These are phyloP conservation scores for Drosophila melanocephala DNA, from an alignment of 2,888 invertebrate genomes.

Conservation along the genomic window DNA sequence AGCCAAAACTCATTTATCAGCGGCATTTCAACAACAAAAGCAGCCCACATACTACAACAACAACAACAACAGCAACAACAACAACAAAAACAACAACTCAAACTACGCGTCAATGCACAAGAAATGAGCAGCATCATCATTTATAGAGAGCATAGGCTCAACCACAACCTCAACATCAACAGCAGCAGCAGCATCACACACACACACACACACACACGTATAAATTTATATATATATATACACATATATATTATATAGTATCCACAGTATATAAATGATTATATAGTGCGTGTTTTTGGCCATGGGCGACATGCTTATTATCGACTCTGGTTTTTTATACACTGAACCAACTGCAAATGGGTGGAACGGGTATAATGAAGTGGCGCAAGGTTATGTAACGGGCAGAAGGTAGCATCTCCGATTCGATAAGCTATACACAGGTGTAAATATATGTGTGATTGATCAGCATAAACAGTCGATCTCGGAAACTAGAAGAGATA, in stretches of 20 bases:
- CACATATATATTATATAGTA: slow-evolving; percentile 2
- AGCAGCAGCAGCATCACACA: neutral
- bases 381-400: neutral
- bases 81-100: slow-evolving; percentile 27
- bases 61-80: slow-evolving; percentile 17
- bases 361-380: neutral
- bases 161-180: slow-evolving; percentile 20
- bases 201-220: slow-evolving; percentile 1
- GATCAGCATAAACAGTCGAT: neutral
- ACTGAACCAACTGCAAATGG: slow-evolving; percentile 1
- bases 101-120: slow-evolving; percentile 64
- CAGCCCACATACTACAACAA: slow-evolving; percentile 56
- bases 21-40: slow-evolving; percentile 74
- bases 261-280: slow-evolving; percentile 40
- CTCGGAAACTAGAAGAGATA: neutral
- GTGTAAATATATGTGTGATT: neutral
- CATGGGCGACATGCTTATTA: slow-evolving; percentile 64
- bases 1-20: slow-evolving; percentile 74
- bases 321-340: slow-evolving; percentile 32
- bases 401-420: neutral
- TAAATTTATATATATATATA: neutral
- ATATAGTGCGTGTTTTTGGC: slow-evolving; percentile 60
- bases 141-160: slow-evolving; percentile 58
- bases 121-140: slow-evolving; percentile 74
- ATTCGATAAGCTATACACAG: neutral